phyloP scores from a whole-genome alignment of 37 sponge, comb jelly and placozoan genomes.

The Ephydatia muelleri region DNA sequence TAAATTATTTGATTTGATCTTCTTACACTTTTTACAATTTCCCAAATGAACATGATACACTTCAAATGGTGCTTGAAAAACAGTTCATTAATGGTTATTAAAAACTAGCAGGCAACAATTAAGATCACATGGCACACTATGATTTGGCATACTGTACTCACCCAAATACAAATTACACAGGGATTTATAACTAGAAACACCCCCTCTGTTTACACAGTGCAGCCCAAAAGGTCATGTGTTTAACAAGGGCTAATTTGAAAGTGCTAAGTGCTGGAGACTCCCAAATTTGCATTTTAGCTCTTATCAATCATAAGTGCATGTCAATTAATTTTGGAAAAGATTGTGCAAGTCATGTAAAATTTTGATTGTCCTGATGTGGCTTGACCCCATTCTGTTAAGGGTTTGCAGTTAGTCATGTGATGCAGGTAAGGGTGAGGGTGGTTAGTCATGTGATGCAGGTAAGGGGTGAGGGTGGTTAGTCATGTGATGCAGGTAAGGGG shows the following conservation, averaged over 20 bases:
- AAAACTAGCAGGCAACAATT: not conserved
- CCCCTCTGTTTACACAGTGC: slow-evolving; percentile 13
- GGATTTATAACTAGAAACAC: slow-evolving; percentile 8
- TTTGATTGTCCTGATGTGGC: not conserved
- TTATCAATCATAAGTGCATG: slow-evolving; percentile 9
- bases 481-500: too few species aligned
- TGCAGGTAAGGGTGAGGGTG: too few species aligned
- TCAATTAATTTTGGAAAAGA: not conserved
- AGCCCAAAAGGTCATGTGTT: not conserved
- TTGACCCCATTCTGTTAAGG: too few species aligned
- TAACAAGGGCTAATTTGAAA: not conserved
- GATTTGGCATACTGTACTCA: not conserved
- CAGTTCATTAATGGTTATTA: not conserved
- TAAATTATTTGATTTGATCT: not conserved
- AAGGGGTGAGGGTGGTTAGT: too few species aligned
- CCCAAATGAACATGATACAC: not conserved
- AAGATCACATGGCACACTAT: not conserved
- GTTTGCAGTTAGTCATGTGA: too few species aligned
- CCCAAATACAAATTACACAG: not conserved
- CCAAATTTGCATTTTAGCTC: not conserved
- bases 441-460: too few species aligned
- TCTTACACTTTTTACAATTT: not conserved
- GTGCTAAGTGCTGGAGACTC: not conserved
- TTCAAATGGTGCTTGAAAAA: not conserved
- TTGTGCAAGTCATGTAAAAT: not conserved